Percentiles rank a stretch among this genome's conserved stretches.
These are phyloP conservation scores for Diplodus puntazzo DNA, from an alignment of 2,797 vertebrate species.

Conservation along the genomic window DNA sequence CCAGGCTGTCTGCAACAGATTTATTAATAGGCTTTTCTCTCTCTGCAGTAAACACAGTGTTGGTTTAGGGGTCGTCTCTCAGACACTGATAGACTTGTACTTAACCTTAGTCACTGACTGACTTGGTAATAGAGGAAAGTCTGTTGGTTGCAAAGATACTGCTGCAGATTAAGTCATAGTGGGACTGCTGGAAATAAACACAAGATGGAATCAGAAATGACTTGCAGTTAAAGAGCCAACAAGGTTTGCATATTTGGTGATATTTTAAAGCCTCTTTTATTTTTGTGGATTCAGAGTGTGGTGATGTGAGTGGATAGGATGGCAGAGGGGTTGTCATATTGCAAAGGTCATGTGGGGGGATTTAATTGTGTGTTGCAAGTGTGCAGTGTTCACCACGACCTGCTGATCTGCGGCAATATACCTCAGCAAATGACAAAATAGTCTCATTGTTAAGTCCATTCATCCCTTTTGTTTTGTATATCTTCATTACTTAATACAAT, in stretches of 20 bases:
- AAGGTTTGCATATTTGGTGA: neutral
- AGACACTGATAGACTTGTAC: conserved; percentile 70
- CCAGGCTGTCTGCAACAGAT: conserved; percentile 76
- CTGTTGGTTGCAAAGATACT: conserved; percentile 42
- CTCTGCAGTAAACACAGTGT: conserved; percentile 73
- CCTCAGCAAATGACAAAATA: conserved; percentile 9
- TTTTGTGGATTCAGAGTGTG: neutral
- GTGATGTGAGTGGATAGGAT: neutral
- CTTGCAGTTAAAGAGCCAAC: neutral
- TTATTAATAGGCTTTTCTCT: conserved; percentile 81
- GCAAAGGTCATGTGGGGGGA: neutral
- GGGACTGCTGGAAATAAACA: conserved; percentile 24
- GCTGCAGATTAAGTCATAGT: conserved; percentile 17
- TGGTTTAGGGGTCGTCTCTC: conserved; percentile 66
- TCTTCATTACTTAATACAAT: neutral
- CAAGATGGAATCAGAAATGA: conserved; percentile 10
- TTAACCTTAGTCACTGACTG: conserved; percentile 54
- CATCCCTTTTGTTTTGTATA: neutral
- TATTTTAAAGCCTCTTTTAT: neutral
- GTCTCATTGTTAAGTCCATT: no score
- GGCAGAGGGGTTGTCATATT: conserved; percentile 14
- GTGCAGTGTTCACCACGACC: neutral
- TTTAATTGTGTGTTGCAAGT: conserved; percentile 14
- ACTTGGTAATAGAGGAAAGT: conserved; percentile 43
- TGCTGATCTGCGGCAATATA: conserved; percentile 3